Evolutionary conservation across 2,888 invertebrate genomes (phyloP), one percentile per base, ranked within the genome.

Genomic region (Heliconius sara): DNA sequence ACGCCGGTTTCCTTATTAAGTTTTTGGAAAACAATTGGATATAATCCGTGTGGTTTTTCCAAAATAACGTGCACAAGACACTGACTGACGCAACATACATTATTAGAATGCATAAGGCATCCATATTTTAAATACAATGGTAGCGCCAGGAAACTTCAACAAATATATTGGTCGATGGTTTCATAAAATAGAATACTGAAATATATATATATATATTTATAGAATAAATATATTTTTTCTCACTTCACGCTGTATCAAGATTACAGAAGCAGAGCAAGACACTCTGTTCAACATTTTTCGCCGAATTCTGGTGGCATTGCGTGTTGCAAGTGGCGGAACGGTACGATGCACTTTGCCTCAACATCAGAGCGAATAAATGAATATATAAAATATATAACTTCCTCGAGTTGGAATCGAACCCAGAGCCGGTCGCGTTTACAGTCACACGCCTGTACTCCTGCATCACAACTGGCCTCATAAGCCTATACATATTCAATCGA

Each of bases 31-130:
- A 72, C 52, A 34, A 57, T 72, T 57, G 34, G 22, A 57, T 30
- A 57, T 72, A 47, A 57, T 25, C 30, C 30, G 19, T 60, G 30
- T 74, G 78, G 78, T 57, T 78, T 78, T 78, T 57, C 74, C 78
- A 47, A 74, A 79, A 74, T 75, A 72, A 16, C 22, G 22, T 22
- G 13, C 12, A 86, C 77, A 52, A 60, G n/a, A 3, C 52, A 76
- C 30, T 82, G 81, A 30, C 30, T 30, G 30, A 80, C 81, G 81
- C 66, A 78, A 70, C 30, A 12, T 27, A 79, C 52, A 70, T 60
- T 77, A 78, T 77, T 80, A 80, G 66, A 80, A 82, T 80, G 57
- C 80, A 79, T 43, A 12, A 39, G 43, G 67, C 74, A 74, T 77
- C 66, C 60, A 63, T 63, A 47, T n/a, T 68, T 68, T 68, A 68